Evolutionary conservation across 2,888 invertebrate species (phyloP).

Genomic region (Conomelus anceps): DNA sequence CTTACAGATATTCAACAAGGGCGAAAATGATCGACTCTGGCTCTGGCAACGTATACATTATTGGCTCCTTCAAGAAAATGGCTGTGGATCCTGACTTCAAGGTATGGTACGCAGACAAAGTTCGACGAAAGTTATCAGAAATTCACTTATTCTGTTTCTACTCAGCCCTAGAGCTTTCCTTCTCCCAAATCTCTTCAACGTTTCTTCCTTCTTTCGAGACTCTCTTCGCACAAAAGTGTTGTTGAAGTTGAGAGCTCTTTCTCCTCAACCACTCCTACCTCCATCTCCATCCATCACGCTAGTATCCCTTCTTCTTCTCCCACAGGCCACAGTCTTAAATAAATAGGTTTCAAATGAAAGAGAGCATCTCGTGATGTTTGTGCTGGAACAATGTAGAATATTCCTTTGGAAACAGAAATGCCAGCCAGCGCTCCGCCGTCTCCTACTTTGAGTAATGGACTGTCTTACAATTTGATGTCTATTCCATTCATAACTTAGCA

Average conservation of each 20-base stretch:
- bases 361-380: neutral
- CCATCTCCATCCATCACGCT: neutral
- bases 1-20: constrained; percentile 61
- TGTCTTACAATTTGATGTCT: neutral
- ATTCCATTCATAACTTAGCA: neutral
- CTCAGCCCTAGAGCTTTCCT: neutral
- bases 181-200: neutral
- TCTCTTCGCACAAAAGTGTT: neutral
- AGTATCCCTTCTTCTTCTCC: neutral
- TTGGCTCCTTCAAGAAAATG: constrained; percentile 69
- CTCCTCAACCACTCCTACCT: neutral
- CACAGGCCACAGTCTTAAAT: neutral
- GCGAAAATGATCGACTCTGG: constrained; percentile 75
- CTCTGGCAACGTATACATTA: constrained; percentile 69
- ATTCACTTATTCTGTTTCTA: neutral
- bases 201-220: neutral
- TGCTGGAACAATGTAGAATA: neutral
- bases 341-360: neutral
- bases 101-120: constrained; percentile 44
- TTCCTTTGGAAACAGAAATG: neutral
- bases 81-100: constrained; percentile 68
- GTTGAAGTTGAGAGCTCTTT: neutral
- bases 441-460: neutral
- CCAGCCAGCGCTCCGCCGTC: neutral
- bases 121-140: neutral